phyloP scores from a whole-genome alignment of 2,888 invertebrate genomes.

The Ophion obscuratus region DNA sequence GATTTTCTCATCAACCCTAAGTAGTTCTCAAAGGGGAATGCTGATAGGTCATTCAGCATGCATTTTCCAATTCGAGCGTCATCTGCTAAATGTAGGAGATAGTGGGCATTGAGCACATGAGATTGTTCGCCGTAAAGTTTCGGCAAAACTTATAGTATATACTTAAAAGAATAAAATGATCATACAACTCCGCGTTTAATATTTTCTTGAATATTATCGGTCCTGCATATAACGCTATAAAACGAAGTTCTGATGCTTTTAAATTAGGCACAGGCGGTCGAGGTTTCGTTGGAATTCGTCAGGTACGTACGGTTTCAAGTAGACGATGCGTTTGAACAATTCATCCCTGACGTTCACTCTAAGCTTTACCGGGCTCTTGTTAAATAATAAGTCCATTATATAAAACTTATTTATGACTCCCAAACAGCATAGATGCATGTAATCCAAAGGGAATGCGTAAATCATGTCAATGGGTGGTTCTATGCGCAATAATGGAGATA shows the following conservation, averaged over 20 bases:
- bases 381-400: constrained; percentile 50
- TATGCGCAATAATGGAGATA: constrained; percentile 51
- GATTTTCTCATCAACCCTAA: constrained; percentile 37
- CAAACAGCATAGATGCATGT: constrained; percentile 62
- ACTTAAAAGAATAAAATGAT: constrained; percentile 56
- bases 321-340: neutral
- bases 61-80: constrained; percentile 11
- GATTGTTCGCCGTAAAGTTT: constrained; percentile 1
- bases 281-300: constrained; percentile 62
- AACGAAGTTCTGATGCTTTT: constrained; percentile 65
- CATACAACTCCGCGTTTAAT: constrained; percentile 46
- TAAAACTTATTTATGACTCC: constrained; percentile 50
- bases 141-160: too few species aligned
- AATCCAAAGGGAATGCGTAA: constrained; percentile 52
- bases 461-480: constrained; percentile 58
- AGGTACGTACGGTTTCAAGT: constrained; percentile 35
- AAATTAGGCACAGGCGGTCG: constrained; percentile 50
- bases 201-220: constrained; percentile 65
- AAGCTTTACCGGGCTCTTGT: neutral
- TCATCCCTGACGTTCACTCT: neutral
- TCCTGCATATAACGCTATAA: constrained; percentile 69
- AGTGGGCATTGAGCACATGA: constrained; percentile 5
- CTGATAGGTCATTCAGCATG: constrained; percentile 10
- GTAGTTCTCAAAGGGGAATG: constrained; percentile 22
- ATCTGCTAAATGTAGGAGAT: constrained; percentile 16